A percentile compares a stretch with the other conserved stretches of the same genome.
Conservation (phyloP, 2,113 vertebrate species). For the Grallaria varia region DNA sequence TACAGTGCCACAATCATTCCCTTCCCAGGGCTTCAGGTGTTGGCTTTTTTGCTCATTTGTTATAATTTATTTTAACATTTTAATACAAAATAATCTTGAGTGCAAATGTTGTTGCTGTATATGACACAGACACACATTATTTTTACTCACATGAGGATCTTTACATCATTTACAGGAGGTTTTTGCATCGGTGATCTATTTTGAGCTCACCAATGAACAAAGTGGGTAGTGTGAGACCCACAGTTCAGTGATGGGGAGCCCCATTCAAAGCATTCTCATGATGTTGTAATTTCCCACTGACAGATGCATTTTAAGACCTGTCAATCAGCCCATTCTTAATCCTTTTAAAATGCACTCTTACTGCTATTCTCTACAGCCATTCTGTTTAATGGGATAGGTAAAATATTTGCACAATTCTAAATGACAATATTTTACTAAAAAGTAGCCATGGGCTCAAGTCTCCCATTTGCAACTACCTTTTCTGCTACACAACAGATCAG, state of each 20-base stretch:
- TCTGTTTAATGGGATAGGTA: neutral
- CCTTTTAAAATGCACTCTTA: neutral
- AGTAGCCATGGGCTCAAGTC: neutral
- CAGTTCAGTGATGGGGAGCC: neutral
- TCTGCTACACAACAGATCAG: neutral
- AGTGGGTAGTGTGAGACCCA: neutral
- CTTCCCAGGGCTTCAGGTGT: neutral
- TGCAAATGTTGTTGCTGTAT: neutral
- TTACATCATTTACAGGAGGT: neutral
- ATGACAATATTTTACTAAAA: neutral
- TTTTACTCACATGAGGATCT: neutral
- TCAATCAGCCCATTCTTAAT: neutral
- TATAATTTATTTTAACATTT: neutral
- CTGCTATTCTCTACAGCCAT: neutral
- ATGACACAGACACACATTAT: neutral
- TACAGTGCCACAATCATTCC: neutral
- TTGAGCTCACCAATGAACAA: neutral
- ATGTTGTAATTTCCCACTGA: neutral
- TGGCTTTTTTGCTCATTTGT: neutral
- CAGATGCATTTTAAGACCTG: neutral
- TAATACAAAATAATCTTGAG: neutral
- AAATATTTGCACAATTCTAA: neutral
- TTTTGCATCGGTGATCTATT: neutral
- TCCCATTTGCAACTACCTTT: neutral
- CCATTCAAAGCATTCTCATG: neutral